Conservation (phyloP, 2,113 vertebrate species). For the Sminthopsis crassicaudata region DNA sequence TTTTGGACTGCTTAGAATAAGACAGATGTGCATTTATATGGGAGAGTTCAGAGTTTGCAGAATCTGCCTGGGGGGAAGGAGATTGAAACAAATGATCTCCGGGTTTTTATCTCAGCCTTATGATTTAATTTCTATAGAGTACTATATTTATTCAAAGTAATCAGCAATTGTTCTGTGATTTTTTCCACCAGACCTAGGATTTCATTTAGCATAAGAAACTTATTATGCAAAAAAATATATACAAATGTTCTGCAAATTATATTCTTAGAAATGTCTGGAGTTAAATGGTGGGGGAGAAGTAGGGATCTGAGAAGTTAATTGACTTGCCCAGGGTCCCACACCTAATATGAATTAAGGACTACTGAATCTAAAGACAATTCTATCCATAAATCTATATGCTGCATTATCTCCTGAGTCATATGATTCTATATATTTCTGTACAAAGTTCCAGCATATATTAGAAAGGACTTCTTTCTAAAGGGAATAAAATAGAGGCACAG, state of each 20-base stretch:
- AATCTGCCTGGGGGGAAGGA: not conserved
- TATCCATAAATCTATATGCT: not conserved
- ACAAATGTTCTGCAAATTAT: not conserved
- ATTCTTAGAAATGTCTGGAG: not conserved
- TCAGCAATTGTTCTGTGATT: not conserved
- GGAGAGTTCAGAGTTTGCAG: conserved; percentile 1
- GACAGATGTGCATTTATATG: not conserved
- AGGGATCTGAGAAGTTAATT: not conserved
- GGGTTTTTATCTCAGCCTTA: not conserved
- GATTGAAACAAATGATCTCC: not conserved
- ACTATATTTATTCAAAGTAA: not conserved
- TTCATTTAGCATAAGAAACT: not conserved
- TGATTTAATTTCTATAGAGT: not conserved
- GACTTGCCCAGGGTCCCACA: not conserved
- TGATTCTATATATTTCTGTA: not conserved
- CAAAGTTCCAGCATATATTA: not conserved
- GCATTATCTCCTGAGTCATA: not conserved
- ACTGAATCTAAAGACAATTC: not conserved
- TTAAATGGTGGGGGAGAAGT: not conserved
- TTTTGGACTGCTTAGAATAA: not conserved
- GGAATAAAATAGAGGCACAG: not conserved
- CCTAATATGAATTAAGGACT: not conserved
- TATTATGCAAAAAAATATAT: not conserved
- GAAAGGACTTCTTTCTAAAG: not conserved
- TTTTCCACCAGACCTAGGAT: not conserved